Evolutionary conservation across 2,113 vertebrate species (phyloP), one percentile per base, ranked within the genome.

Genomic region (Neotoma lepida): DNA sequence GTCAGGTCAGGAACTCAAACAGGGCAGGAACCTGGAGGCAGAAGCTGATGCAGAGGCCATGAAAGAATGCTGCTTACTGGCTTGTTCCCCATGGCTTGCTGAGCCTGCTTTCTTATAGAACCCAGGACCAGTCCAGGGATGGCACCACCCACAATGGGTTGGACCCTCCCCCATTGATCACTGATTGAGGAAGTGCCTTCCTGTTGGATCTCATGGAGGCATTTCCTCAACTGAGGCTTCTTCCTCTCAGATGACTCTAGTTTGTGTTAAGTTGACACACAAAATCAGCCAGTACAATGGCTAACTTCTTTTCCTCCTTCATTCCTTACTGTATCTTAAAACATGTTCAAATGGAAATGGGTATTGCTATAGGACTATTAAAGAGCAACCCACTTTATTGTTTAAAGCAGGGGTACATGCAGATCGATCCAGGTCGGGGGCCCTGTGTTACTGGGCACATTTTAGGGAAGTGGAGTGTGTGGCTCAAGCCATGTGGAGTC

Each of bases 381-480:
- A 85, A 28, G 41, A 85, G 15, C 28, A 85, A 20, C 15, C 24
- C 26, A 64, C 39, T 81, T 56, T 14, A 44, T 63, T 84, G 56
- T 18, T 61, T 33, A 30, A 33, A 46, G 58, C 28, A 41, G 73
- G 4, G 10, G 14, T 33, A 33, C 28, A 46, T 20, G 58, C 17
- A 33, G 15, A 44, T 17, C 0, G 2, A 44, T 6, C 24, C 7
- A 58, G 56, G 81, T 1, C 1, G 26, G 24, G 15, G 2, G 0
- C 33, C 58, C 26, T 85, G 58, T 18, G 9, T 20, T 22, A 6
- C 39, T 46, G 10, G 28, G 15, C 44, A 4, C 1, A 30, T 63
- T 84, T 6, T 63, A 44, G 58, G 17, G 6, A 58, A 33, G 58
- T 6, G 6, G 2, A 39, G 0, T 81, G 58, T 33, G 15, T 44